Base-by-base conservation (phyloP, 2,113 vertebrate genomes). In the Ictalurus furcatus region DNA sequence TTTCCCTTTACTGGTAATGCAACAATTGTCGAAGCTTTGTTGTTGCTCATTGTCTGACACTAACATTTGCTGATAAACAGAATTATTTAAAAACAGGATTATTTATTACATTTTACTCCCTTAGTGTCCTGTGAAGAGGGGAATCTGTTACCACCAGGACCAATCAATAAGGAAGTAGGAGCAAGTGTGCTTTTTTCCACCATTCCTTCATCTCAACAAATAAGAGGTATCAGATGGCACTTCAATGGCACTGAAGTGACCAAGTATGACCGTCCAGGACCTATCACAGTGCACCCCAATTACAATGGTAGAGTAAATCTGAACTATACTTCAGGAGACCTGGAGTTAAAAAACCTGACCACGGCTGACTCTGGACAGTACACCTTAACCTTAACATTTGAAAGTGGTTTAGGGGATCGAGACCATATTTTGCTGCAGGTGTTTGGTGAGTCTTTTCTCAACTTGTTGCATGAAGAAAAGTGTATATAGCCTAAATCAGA, bases 261-360 rank as follows among this genome's bases (percentile, higher is more conserved):
- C 88, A 92, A 91, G 85, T 25, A 48, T 54, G 92, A 61, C 11
- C 91, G 86, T 79, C 90, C 88, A 82, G 90, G 34, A 81, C 0
- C 0, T 34, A 74, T 91, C 86, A 3, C 34, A 34, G n/a, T 61
- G 1, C 88, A 37, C 0, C 7, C 56, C 0, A 84, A 28, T 2
- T 87, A 94, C 30, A 0, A 0, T 3, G 13, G 28, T 87, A 92
- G 95, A 88, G 93, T 94, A 83, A 82, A 78, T 21, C 37, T 95
- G 59, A 91, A 95, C 80, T 6, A 44, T 80, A 30, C 78, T 83
- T 94, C 94, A 0, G 95, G 94, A n/a, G 37, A 88, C 85, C 90
- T 95, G 89, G 90, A 94, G 91, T 93, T 96, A 90, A 91, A 81
- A 58, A 0, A 81, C 79, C 92, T 96, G 92, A 87, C 63, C 12